Percentiles rank a stretch among this genome's conserved stretches.
Conservation (phyloP, 2,797 vertebrate species). For the Pantherophis vulpinus region DNA sequence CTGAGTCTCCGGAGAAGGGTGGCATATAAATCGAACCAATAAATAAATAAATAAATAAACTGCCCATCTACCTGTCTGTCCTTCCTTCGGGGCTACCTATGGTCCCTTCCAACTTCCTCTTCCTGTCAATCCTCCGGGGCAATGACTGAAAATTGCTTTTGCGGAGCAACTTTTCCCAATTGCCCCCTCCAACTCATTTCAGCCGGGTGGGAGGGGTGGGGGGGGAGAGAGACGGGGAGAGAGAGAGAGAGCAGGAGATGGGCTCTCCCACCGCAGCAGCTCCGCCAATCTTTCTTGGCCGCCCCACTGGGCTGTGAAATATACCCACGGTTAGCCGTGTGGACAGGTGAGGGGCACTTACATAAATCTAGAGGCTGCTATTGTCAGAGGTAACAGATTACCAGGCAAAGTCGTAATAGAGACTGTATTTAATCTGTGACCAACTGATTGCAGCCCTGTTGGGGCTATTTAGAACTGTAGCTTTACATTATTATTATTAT, state of each 20-base stretch:
- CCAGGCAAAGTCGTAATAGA: constrained; percentile 75
- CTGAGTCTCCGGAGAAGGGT: too few relatives aligned
- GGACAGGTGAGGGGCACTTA: constrained; percentile 78
- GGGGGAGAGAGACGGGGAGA: neutral
- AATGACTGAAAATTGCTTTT: neutral
- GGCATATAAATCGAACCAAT: too few relatives aligned
- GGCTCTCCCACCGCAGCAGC: neutral
- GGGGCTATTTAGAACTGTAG: constrained; percentile 74
- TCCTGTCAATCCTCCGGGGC: neutral
- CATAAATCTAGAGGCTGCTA: constrained; percentile 75
- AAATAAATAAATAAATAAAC: too few relatives aligned
- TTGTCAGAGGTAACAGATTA: constrained; percentile 77
- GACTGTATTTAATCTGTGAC: constrained; percentile 84
- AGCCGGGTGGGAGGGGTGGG: constrained; percentile 7
- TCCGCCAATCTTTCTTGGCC: constrained; percentile 38
- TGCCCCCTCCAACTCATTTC: constrained; percentile 27
- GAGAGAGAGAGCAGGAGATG: neutral
- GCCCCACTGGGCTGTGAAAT: constrained; percentile 49
- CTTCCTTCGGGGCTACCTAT: too few relatives aligned
- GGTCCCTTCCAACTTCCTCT: neutral
- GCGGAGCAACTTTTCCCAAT: constrained; percentile 6
- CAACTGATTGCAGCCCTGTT: constrained; percentile 83
- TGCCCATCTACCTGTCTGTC: neutral
- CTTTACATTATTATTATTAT: constrained; percentile 46
- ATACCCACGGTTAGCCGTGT: constrained; percentile 47